Percentiles rank a stretch among this genome's conserved stretches.
Evolutionary conservation across 2,888 invertebrate genomes (phyloP).

Genomic region (Nomada lathburiana): DNA sequence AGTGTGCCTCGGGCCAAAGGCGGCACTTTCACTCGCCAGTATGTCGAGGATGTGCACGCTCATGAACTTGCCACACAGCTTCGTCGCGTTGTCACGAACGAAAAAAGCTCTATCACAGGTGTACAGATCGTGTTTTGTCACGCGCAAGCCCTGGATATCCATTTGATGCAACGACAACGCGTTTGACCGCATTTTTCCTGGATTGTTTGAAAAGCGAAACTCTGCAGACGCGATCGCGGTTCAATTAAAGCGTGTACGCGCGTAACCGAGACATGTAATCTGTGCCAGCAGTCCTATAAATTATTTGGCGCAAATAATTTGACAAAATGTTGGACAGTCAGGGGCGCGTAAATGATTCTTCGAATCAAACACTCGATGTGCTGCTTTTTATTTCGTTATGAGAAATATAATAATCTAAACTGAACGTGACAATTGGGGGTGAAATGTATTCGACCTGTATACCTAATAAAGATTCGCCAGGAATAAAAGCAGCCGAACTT

Average conservation of each 20-base stretch:
- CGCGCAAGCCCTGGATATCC: constrained; percentile 37
- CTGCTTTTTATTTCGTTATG: no score
- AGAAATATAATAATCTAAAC: no score
- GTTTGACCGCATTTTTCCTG: constrained; percentile 23
- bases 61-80: constrained; percentile 78
- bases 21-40: constrained; percentile 77
- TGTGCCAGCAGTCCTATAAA: background rate
- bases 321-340: no score
- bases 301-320: no score
- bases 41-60: constrained; percentile 78
- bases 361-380: no score
- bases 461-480: no score
- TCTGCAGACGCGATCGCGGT: background rate
- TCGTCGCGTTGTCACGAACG: constrained; percentile 40
- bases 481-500: no score
- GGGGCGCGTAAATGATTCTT: no score
- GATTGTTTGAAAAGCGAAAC: constrained; percentile 24
- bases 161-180: constrained; percentile 33
- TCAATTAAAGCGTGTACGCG: constrained; percentile 14
- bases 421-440: no score
- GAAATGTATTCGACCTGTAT: no score
- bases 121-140: constrained; percentile 39
- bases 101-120: constrained; percentile 41
- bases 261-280: constrained; percentile 1
- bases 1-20: constrained; percentile 46